Conservation (phyloP, 2,888 invertebrate genomes). For the Lissocephala sabroskyi region DNA sequence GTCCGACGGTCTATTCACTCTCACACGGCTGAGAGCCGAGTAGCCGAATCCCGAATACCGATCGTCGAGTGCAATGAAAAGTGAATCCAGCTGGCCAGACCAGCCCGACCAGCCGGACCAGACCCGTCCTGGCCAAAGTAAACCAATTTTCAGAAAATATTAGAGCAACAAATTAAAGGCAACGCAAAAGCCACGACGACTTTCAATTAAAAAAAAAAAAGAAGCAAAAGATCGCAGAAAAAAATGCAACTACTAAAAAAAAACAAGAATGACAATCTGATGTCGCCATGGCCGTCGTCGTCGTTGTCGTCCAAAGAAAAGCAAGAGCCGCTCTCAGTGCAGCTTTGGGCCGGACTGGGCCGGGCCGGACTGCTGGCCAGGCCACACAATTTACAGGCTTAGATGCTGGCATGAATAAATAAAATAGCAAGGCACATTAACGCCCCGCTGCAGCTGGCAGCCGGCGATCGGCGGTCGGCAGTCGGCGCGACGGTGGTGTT, state of each 20-base stretch:
- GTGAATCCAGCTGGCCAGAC: conserved; percentile 44
- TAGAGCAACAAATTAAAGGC: conserved; percentile 62
- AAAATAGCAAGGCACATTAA: conserved; percentile 65
- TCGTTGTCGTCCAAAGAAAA: conserved; percentile 47
- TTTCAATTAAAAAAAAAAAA: conserved; percentile 64
- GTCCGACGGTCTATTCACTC: too few species aligned
- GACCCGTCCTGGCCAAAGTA: conserved; percentile 33
- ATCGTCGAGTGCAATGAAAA: conserved; percentile 57
- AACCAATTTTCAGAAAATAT: conserved; percentile 60
- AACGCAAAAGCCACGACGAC: conserved; percentile 51
- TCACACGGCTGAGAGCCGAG: too few species aligned
- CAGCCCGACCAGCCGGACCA: not conserved
- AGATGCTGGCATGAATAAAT: conserved; percentile 64
- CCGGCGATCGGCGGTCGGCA: conserved; percentile 10
- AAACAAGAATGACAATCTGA: conserved; percentile 64
- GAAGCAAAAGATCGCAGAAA: conserved; percentile 35
- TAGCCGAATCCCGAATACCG: too few species aligned
- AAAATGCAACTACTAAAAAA: conserved; percentile 9
- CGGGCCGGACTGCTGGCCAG: conserved; percentile 22
- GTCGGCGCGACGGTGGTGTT: conserved; percentile 19
- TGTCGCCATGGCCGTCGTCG: conserved; percentile 47
- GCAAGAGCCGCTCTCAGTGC: conserved; percentile 60
- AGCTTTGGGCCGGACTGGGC: conserved; percentile 22
- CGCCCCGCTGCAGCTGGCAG: conserved; percentile 59
- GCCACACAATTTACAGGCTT: conserved; percentile 60